Conservation (phyloP, 2,888 invertebrate genomes). For the Perithous albicinctus region DNA sequence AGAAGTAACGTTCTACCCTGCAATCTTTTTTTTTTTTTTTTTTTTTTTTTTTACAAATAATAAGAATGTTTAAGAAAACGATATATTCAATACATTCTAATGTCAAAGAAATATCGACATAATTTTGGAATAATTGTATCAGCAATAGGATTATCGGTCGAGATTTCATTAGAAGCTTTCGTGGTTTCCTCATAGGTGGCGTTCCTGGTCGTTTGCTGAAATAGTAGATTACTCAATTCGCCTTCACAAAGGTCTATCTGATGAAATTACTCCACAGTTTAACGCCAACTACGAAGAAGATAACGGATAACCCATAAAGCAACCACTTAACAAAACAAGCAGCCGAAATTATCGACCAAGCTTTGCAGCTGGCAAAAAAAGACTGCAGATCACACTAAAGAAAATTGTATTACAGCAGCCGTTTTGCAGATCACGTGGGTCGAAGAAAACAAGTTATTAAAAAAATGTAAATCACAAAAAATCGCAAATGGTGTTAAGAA, state of each 20-base stretch:
- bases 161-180: background rate
- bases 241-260: background rate
- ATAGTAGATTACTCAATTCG: background rate
- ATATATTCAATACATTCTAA: background rate
- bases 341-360: background rate
- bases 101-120: background rate
- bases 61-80: too few relatives aligned
- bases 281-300: background rate
- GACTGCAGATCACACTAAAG: too few relatives aligned
- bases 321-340: background rate
- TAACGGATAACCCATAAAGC: background rate
- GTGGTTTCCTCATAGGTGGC: constrained; percentile 4
- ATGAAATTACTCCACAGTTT: background rate
- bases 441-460: background rate
- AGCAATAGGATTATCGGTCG: background rate
- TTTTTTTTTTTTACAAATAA: too few relatives aligned
- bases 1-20: too few relatives aligned
- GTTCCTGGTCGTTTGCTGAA: background rate
- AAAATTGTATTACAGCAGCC: too few relatives aligned
- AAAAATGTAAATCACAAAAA: background rate
- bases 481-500: too few relatives aligned
- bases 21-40: too few relatives aligned
- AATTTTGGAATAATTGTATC: background rate
- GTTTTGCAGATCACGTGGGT: too few relatives aligned
- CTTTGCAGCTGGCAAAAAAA: background rate